These are phyloP conservation scores for Scyliorhinus canicula DNA, from an alignment of 2,797 vertebrate species.

Conservation along the genomic window DNA sequence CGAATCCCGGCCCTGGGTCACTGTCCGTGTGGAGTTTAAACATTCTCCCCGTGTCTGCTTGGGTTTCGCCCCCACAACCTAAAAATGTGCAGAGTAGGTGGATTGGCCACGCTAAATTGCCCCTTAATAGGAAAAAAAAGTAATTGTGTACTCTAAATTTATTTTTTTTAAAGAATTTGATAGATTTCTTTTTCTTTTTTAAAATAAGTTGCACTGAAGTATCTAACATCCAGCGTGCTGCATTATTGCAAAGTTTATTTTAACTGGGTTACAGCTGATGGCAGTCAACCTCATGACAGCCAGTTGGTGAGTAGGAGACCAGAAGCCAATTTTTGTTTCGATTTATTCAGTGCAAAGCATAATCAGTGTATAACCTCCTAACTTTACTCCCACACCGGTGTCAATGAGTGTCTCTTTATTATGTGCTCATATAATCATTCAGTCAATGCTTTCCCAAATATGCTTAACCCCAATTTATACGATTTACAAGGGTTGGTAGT, in stretches of 20 bases:
- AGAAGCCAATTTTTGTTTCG: neutral
- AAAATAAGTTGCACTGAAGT: neutral
- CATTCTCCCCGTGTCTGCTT: too few relatives aligned
- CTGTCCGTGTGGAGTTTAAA: too few relatives aligned
- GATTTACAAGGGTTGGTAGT: neutral
- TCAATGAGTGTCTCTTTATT: too few relatives aligned
- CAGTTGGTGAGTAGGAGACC: neutral
- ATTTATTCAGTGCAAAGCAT: too few relatives aligned
- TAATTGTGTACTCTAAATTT: too few relatives aligned
- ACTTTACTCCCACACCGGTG: neutral
- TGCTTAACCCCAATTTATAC: neutral
- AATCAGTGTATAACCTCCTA: neutral
- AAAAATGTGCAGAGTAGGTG: too few relatives aligned
- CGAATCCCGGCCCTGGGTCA: too few relatives aligned
- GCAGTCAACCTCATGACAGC: neutral
- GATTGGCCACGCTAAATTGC: too few relatives aligned
- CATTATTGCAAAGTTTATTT: neutral
- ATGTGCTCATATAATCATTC: neutral
- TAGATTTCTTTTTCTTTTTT: too few relatives aligned
- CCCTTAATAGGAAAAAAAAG: too few relatives aligned
- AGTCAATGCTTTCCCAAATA: neutral
- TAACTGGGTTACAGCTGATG: neutral
- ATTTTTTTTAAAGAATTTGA: too few relatives aligned
- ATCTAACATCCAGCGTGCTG: neutral
- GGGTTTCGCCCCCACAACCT: too few relatives aligned